Percentiles rank a stretch among this genome's conserved stretches.
These are phyloP conservation scores for Aspidapion aeneum DNA, from an alignment of 2,888 invertebrate genomes.

Conservation along the genomic window DNA sequence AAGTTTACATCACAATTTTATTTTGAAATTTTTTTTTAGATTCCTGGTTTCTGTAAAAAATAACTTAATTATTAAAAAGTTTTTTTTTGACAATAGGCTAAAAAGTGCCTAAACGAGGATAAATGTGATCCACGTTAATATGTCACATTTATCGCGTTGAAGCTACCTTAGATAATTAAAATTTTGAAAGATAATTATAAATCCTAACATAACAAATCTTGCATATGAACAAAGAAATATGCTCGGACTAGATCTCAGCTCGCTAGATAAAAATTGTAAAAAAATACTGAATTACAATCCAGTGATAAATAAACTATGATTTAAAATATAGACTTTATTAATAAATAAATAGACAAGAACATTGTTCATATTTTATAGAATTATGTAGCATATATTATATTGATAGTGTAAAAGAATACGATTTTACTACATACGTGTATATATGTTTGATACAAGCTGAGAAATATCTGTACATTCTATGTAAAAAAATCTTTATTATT, in stretches of 20 bases:
- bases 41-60: no score
- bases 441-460: conserved; percentile 46
- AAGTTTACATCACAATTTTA: no score
- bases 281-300: background rate
- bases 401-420: conserved; percentile 22
- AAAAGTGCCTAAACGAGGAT: no score
- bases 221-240: no score
- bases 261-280: background rate
- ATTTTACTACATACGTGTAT: conserved; percentile 38
- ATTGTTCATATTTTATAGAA: conserved; percentile 28
- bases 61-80: no score
- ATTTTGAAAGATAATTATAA: no score
- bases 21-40: no score
- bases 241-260: background rate
- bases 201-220: no score
- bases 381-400: conserved; percentile 28
- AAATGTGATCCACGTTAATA: no score
- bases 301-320: background rate
- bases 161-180: no score
- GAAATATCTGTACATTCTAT: conserved; percentile 30
- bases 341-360: conserved; percentile 21
- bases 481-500: conserved; percentile 27
- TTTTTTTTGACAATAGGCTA: no score
- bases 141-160: no score
- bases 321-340: background rate